Percentiles rank a stretch among this genome's conserved stretches.
Conservation (phyloP, 2,797 vertebrate genomes). For the Chelonia mydas region DNA sequence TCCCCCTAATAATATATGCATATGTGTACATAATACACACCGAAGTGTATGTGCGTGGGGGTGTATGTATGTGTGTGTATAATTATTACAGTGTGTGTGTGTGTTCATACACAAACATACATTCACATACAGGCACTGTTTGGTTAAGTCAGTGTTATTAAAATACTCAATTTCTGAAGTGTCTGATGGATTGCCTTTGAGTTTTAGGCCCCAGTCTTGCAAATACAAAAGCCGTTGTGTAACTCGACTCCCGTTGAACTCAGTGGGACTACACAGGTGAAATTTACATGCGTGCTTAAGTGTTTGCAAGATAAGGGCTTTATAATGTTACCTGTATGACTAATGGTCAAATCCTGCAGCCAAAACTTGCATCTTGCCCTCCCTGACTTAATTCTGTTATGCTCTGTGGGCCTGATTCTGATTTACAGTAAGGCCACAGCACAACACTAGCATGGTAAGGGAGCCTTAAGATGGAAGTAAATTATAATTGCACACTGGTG, state of each 20-base stretch:
- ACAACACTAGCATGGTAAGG: not conserved
- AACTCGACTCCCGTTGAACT: not conserved
- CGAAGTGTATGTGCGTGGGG: too few species aligned
- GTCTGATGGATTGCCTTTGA: not conserved
- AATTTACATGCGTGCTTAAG: not conserved
- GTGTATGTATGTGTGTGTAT: not conserved
- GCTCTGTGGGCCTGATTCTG: not conserved
- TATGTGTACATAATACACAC: not conserved
- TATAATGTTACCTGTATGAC: not conserved
- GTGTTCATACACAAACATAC: too few species aligned
- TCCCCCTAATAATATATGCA: not conserved
- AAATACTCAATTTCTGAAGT: not conserved
- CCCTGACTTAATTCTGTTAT: not conserved
- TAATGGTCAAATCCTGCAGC: not conserved
- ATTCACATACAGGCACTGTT: not conserved
- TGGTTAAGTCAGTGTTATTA: not conserved
- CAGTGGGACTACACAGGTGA: not conserved
- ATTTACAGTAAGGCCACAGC: not conserved
- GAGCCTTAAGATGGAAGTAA: not conserved
- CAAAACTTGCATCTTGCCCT: not conserved
- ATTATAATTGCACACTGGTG: not conserved
- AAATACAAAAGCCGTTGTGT: not conserved
- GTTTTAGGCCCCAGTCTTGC: not conserved
- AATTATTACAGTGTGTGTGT: not conserved
- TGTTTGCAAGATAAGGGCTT: not conserved